Base-by-base conservation (phyloP, 2,888 invertebrate genomes). In the Enchytraeus crypticus region DNA sequence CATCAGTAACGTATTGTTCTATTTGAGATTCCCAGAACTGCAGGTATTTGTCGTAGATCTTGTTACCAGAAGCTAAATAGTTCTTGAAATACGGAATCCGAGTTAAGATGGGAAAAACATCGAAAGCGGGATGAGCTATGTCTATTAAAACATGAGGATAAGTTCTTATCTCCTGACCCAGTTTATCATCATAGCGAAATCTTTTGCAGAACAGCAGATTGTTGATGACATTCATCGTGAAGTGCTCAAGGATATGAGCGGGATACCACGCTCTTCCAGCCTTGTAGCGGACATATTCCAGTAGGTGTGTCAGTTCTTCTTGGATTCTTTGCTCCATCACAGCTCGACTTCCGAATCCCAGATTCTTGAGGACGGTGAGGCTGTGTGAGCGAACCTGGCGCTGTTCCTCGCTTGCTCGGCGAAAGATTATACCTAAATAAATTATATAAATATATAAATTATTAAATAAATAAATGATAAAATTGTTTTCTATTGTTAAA, bases 281-380 rank as follows among this genome's bases (percentile, higher is more conserved):
- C 33, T 38, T 34, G 14, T 45, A 5, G n/a, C 43, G 23, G 5
- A 54, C 14, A 14, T 27, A 32, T 43, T 54, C 49, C 5, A 53
- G 18, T 14, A 59, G 14, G 1, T 38, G 26, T 4, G 38, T 45
- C 8, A 53, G n/a, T 46, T 59, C 59, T 14, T 34, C n/a, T 54
- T 23, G 32, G 30, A 54, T 59, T 21, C 49, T 53, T 30, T 11
- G n/a, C 43, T 59, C 59, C 54, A 59, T 59, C 26, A 45, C 23
- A 5, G 5, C 14, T 11, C 23, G n/a, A 14, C 54, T 21, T 43
- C 54, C 53, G 29, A 54, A 59, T n/a, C 59, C 59, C 5, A 59
- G 46, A 21, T 34, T 8, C 23, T 54, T 59, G 29, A 59, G 46
- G 8, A 53, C 26, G 8, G 49, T 23, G 5, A 47, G 11, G 26